A percentile compares a stretch with the other conserved stretches of the same genome.
phyloP scores from a whole-genome alignment of 35 echinoderm and acorn worm species.

The Stichopus chloronotus region DNA sequence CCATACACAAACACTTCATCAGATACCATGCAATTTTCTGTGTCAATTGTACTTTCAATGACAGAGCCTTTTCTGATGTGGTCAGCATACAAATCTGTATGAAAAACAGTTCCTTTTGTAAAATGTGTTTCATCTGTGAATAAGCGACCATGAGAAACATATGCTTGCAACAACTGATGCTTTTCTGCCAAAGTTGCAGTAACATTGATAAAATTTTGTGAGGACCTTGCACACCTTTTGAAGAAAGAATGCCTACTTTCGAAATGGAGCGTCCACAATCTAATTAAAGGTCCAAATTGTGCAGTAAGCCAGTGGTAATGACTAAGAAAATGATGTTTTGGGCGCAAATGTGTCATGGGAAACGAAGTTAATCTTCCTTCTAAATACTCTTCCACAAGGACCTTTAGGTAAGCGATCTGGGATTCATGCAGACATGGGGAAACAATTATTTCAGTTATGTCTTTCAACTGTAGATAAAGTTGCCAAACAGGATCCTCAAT shows the following conservation, averaged over 20 bases:
- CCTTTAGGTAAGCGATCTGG: not conserved
- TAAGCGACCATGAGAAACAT: not conserved
- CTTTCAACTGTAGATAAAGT: not conserved
- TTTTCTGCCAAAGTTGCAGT: not conserved
- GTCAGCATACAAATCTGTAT: not conserved
- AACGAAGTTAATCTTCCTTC: not conserved
- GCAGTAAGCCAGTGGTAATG: conserved; percentile 31
- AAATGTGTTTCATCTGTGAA: conserved; percentile 1
- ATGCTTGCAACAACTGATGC: conserved; percentile 30
- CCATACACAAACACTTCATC: conserved; percentile 15
- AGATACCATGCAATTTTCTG: conserved; percentile 13
- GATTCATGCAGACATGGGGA: not conserved
- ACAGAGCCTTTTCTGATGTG: not conserved
- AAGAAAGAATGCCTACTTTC: conserved; percentile 46
- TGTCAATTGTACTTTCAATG: conserved; percentile 1
- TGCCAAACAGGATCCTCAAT: conserved; percentile 4
- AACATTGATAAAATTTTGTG: conserved; percentile 34
- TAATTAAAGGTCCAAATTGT: conserved; percentile 42
- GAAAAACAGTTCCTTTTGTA: not conserved
- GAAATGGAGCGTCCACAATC: conserved; percentile 13
- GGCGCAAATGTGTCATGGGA: not conserved
- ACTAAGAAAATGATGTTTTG: conserved; percentile 34
- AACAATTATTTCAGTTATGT: conserved; percentile 10
- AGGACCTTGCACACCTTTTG: conserved; percentile 30
- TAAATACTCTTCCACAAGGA: not conserved